Base-by-base conservation (phyloP, 37 sponge, comb jelly and placozoan species). In the Theonella swinhoei region DNA sequence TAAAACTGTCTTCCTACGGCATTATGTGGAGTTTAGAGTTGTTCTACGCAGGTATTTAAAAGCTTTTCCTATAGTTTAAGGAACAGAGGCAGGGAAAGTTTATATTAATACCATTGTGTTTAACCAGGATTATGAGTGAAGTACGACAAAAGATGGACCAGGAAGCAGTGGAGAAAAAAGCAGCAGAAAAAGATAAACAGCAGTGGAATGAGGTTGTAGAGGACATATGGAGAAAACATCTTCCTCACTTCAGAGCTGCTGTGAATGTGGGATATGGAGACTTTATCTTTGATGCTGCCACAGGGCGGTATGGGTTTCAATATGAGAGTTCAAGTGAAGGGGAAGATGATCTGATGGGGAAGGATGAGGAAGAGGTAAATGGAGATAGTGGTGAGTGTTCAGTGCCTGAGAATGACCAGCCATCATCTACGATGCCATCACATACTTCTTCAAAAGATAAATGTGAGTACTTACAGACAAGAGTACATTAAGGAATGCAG, bases 1-100 rank as follows among this genome's bases (percentile, higher is more conserved):
- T 17, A 28, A 61, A 19, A 75, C 84, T 35, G 79, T 92, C 29
- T 20, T 40, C 2, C 35, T 92, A 4, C 84, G 88, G 20, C 89
- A 92, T 38, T 92, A 88, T 76, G 84, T 92, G 19, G 42, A 38
- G 35, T 77, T 92, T 47, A 78, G 93, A 74, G 43, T 88, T 0
- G 62, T 66, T 68, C 80, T 92, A 3, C 37, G 84, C 5, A 82
- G 84, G 90, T 89, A 71, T 14, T 25, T 47, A 33, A 26, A 14
- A n/a, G n/a, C n/a, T n/a, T n/a, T n/a, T n/a, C n/a, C n/a, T n/a
- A n/a, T n/a, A n/a, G n/a, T n/a, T n/a, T n/a, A n/a, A n/a, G n/a
- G n/a, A n/a, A n/a, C n/a, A n/a, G n/a, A n/a, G n/a, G n/a, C n/a
- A n/a, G n/a, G n/a, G n/a, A n/a, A n/a, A n/a, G n/a, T n/a, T 42